Evolutionary conservation across 2,797 vertebrate species (phyloP).

Genomic region (Acanthiza pusilla): DNA sequence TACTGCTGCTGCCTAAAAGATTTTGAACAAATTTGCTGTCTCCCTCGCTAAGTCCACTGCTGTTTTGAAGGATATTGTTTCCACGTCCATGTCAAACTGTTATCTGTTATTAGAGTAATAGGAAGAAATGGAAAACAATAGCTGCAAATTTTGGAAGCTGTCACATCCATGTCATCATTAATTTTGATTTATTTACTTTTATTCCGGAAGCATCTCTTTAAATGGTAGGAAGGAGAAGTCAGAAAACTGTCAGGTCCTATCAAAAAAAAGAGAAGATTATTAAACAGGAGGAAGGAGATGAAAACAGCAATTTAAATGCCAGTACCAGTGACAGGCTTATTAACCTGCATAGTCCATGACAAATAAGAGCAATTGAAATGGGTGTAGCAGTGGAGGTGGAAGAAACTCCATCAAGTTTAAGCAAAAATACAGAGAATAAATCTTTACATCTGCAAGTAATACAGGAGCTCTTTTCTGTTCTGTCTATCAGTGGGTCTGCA

Average conservation of each 20-base stretch:
- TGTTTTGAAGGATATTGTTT: background rate
- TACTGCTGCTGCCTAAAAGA: background rate
- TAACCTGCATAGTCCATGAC: background rate
- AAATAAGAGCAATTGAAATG: background rate
- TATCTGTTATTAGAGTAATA: background rate
- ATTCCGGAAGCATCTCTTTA: background rate
- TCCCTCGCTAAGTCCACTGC: background rate
- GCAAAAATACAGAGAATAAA: background rate
- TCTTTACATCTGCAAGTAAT: background rate
- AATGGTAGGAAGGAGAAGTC: background rate
- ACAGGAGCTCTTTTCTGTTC: background rate
- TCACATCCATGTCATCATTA: background rate
- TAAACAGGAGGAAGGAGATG: background rate
- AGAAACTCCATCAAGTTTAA: background rate
- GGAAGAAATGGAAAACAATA: background rate
- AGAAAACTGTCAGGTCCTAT: slow-evolving; percentile 22
- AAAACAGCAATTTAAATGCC: slow-evolving; percentile 34
- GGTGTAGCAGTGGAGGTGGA: background rate
- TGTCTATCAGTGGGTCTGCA: background rate
- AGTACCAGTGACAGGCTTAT: background rate
- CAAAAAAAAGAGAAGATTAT: background rate
- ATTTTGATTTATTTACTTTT: slow-evolving; percentile 25
- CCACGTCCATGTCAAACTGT: background rate
- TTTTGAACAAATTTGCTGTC: background rate
- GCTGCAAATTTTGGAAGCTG: slow-evolving; percentile 12